phyloP scores from a whole-genome alignment of 2,113 vertebrate genomes.

The Ailurus styani region DNA sequence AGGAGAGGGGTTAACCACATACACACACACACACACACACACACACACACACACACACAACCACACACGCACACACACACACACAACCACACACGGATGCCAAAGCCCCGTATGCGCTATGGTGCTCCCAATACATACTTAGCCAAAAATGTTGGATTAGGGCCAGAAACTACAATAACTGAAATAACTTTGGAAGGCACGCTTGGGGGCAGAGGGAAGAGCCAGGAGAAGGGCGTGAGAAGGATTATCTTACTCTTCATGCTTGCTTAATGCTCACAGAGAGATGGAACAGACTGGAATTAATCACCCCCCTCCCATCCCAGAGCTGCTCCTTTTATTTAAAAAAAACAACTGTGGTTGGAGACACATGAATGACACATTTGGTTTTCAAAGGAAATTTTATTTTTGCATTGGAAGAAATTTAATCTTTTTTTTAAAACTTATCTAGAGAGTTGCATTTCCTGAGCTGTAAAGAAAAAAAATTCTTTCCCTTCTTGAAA shows the following conservation, averaged over 20 bases:
- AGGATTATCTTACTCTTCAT: conserved; percentile 34
- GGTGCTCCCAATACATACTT: not conserved
- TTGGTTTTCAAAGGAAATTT: conserved; percentile 17
- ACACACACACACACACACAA: not conserved
- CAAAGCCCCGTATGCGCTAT: not conserved
- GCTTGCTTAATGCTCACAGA: conserved; percentile 45
- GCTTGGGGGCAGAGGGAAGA: not conserved
- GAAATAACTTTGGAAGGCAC: conserved; percentile 28
- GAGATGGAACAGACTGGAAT: not conserved
- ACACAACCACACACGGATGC: too few relatives aligned
- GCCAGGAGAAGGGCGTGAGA: not conserved
- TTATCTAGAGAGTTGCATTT: conserved; percentile 67
- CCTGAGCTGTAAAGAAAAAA: conserved; percentile 38
- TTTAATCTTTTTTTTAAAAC: not conserved
- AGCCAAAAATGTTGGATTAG: not conserved
- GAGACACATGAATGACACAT: conserved; percentile 1
- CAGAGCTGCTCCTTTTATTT: not conserved
- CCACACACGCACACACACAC: not conserved
- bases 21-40: not conserved
- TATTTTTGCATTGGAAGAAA: conserved; percentile 55
- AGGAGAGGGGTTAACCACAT: not conserved
- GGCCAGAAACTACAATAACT: not conserved
- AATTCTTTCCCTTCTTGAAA: conserved; percentile 65
- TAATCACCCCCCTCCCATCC: not conserved
- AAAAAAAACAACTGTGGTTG: not conserved